Evolutionary conservation across 2,797 vertebrate genomes (phyloP).

Genomic region (Pseudochromis fuscus): DNA sequence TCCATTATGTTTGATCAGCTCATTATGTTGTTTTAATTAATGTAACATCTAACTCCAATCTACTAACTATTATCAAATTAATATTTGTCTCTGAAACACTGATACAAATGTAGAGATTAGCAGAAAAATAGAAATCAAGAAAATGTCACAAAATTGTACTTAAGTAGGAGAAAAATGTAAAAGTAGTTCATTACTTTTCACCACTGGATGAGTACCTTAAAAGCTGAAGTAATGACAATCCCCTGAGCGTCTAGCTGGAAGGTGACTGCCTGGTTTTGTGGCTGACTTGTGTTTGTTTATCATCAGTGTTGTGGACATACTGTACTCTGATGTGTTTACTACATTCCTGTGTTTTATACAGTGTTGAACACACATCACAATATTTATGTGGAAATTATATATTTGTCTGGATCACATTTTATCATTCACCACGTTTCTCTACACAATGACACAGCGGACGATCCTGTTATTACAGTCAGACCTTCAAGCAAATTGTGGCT

Average conservation of each 20-base stretch:
- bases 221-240: too few species aligned
- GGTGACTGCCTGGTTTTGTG: neutral
- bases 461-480: conserved; percentile 17
- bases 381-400: conserved; percentile 28
- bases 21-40: too few species aligned
- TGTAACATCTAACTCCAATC: too few species aligned
- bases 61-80: too few species aligned
- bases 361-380: conserved; percentile 18
- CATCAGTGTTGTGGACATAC: neutral
- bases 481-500: conserved; percentile 37
- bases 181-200: neutral
- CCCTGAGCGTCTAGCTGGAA: conserved; percentile 13
- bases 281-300: conserved; percentile 19
- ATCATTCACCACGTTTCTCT: conserved; percentile 8
- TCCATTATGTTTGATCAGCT: too few species aligned
- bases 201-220: too few species aligned
- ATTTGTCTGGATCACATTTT: conserved; percentile 31
- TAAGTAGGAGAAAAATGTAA: neutral
- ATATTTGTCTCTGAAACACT: too few species aligned
- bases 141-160: neutral
- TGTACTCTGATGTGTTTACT: neutral
- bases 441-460: neutral
- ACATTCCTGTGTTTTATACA: conserved; percentile 6
- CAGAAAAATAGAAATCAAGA: neutral
- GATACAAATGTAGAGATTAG: too few species aligned